Percentiles rank a stretch among this genome's conserved stretches.
These are phyloP conservation scores for Zootermopsis nevadensis DNA, from an alignment of 2,888 invertebrate genomes.

Conservation along the genomic window DNA sequence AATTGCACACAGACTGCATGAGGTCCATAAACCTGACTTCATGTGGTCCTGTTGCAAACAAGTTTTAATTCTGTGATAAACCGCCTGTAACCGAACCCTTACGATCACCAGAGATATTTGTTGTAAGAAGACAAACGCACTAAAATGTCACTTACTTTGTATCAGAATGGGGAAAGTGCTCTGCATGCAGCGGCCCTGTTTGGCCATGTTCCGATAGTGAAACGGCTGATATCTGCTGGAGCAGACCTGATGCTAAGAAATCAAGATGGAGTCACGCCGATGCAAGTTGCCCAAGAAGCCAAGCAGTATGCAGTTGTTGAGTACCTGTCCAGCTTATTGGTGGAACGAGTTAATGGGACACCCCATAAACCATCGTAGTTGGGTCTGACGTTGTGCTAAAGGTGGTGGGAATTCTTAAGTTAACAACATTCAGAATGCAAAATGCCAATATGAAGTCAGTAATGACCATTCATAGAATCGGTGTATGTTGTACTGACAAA, in stretches of 20 bases:
- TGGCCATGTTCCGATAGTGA: slow-evolving; percentile 84
- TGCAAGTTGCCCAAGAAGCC: slow-evolving; percentile 72
- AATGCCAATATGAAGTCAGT: not conserved
- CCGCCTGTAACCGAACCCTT: too few relatives aligned
- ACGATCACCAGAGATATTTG: too few relatives aligned
- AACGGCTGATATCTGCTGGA: slow-evolving; percentile 78
- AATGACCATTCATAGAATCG: not conserved
- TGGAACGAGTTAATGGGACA: not conserved
- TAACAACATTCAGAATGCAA: not conserved
- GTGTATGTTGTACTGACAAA: not conserved
- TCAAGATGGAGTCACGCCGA: slow-evolving; percentile 76
- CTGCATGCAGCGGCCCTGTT: slow-evolving; percentile 92
- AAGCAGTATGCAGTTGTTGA: slow-evolving; percentile 68
- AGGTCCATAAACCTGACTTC: too few relatives aligned
- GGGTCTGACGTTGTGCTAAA: not conserved
- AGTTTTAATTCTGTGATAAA: too few relatives aligned
- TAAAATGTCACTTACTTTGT: slow-evolving; percentile 48
- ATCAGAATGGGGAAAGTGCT: slow-evolving; percentile 91
- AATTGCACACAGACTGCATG: too few relatives aligned
- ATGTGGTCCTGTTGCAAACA: too few relatives aligned
- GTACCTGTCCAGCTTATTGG: slow-evolving; percentile 62
- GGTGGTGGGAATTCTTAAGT: not conserved
- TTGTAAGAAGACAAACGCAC: too few relatives aligned
- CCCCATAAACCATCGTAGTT: slow-evolving; percentile 8
- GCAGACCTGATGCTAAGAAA: slow-evolving; percentile 76